Percentiles rank a stretch among this genome's conserved stretches.
Conservation (phyloP, 2,888 invertebrate genomes). For the Notodonta ziczac region DNA sequence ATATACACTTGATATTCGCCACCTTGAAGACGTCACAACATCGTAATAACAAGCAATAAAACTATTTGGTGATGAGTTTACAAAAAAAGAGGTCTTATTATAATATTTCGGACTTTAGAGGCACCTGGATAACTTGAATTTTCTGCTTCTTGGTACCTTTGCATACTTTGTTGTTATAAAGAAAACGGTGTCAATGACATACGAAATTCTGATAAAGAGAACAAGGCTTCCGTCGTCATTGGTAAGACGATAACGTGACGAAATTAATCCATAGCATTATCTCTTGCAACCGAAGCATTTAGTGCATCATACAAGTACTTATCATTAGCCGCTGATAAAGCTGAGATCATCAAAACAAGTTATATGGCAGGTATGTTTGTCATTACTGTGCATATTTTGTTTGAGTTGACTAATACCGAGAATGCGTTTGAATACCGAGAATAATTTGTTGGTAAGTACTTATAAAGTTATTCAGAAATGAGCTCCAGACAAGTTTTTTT, state of each 20-base stretch:
- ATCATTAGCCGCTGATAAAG: conserved; percentile 11
- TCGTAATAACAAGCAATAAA: no score
- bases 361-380: background rate
- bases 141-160: background rate
- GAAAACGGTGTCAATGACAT: background rate
- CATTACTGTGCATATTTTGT: background rate
- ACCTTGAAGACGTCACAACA: no score
- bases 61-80: no score
- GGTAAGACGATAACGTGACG: background rate
- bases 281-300: conserved; percentile 6
- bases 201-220: background rate
- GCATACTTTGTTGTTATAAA: background rate
- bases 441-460: background rate
- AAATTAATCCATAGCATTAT: conserved; percentile 10
- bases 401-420: no score
- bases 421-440: background rate
- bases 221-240: background rate
- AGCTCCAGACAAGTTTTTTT: background rate
- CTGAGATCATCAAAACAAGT: conserved; percentile 22
- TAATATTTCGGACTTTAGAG: no score
- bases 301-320: conserved; percentile 5
- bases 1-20: no score
- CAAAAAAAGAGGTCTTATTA: no score
- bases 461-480: background rate
- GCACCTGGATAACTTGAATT: no score